phyloP scores from a whole-genome alignment of 2,888 invertebrate species.

The Marronus borbonicus region DNA sequence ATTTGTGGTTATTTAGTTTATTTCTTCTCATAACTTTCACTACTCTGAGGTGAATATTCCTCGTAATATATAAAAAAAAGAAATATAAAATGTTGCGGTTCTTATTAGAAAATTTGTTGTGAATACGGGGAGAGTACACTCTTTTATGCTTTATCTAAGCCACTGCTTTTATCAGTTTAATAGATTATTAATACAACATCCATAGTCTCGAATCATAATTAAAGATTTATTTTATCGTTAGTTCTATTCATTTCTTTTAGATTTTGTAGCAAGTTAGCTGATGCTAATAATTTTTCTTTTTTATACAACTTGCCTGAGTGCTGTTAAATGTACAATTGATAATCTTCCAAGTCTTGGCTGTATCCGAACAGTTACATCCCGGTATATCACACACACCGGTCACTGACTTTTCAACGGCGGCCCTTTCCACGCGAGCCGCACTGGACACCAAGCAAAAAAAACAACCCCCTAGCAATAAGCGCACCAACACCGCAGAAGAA shows the following conservation, averaged over 20 bases:
- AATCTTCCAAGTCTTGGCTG: constrained; percentile 74
- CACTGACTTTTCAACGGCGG: constrained; percentile 53
- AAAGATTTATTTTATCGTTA: background rate
- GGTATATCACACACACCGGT: constrained; percentile 72
- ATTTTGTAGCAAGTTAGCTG: background rate
- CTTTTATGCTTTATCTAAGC: too few relatives aligned
- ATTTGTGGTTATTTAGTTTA: too few relatives aligned
- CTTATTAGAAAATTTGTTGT: too few relatives aligned
- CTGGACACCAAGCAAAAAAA: constrained; percentile 44
- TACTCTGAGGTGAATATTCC: too few relatives aligned
- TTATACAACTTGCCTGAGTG: constrained; percentile 73
- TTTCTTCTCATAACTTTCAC: too few relatives aligned
- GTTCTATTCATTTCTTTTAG: background rate
- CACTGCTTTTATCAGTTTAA: too few relatives aligned
- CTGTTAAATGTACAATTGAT: constrained; percentile 77
- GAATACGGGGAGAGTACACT: too few relatives aligned
- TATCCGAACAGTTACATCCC: constrained; percentile 76
- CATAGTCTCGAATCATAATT: too few relatives aligned
- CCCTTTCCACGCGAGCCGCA: constrained; percentile 63
- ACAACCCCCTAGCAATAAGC: constrained; percentile 52
- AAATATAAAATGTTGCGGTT: too few relatives aligned
- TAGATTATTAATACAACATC: too few relatives aligned
- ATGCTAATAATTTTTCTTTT: too few relatives aligned
- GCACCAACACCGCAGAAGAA: constrained; percentile 56
- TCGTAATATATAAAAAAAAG: too few relatives aligned